Conservation (phyloP, 1,140 invertebrate species). For the Pachyrhynchus sulphureomaculatus region DNA sequence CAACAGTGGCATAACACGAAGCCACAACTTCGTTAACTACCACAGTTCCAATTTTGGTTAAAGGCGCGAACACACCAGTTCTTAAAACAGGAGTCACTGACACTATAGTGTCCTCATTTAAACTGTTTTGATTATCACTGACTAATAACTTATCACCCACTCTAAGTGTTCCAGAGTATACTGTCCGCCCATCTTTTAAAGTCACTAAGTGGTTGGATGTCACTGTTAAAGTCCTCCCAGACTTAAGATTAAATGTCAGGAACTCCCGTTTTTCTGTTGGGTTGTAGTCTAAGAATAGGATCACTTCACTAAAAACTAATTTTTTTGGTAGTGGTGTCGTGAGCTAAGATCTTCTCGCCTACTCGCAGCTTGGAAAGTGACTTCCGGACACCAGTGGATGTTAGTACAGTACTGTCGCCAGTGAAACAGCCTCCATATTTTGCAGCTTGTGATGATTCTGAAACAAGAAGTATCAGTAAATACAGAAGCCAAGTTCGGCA, state of each 20-base stretch:
- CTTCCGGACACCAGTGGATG: slow-evolving; percentile 55
- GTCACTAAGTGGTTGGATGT: slow-evolving; percentile 84
- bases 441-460: slow-evolving; percentile 89
- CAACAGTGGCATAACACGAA: slow-evolving; percentile 91
- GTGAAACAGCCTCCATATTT: slow-evolving; percentile 83
- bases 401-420: slow-evolving; percentile 63
- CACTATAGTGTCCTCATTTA: slow-evolving; percentile 65
- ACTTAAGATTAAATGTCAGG: slow-evolving; percentile 68
- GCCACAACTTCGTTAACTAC: slow-evolving; percentile 88
- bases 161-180: slow-evolving; percentile 62
- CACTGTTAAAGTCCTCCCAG: slow-evolving; percentile 69
- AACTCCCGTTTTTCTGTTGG: slow-evolving; percentile 67
- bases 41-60: slow-evolving; percentile 84
- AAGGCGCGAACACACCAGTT: slow-evolving; percentile 83
- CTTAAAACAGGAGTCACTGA: slow-evolving; percentile 58
- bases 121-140: slow-evolving; percentile 51
- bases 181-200: slow-evolving; percentile 49
- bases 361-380: slow-evolving; percentile 70
- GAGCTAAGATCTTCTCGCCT: slow-evolving; percentile 81
- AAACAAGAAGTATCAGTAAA: no score
- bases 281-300: slow-evolving; percentile 86
- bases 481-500: no score
- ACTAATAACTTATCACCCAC: slow-evolving; percentile 56
- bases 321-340: slow-evolving; percentile 63
- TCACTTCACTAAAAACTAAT: slow-evolving; percentile 79